Percentiles rank a stretch among this genome's conserved stretches.
These are phyloP conservation scores for Lagria hirta DNA, from an alignment of 2,888 invertebrate genomes.

Conservation along the genomic window DNA sequence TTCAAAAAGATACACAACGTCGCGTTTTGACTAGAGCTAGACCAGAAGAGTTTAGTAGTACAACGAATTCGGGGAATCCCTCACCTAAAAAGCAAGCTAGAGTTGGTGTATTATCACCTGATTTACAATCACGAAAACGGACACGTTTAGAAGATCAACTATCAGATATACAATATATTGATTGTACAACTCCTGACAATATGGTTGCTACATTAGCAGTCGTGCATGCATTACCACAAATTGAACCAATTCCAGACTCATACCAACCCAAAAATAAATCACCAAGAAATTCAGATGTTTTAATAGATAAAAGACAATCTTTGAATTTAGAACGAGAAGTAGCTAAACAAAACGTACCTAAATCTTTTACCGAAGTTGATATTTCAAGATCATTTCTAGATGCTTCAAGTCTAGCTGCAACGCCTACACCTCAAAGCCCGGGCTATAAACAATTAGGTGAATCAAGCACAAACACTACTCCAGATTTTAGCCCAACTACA, in stretches of 20 bases:
- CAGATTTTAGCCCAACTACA: conserved; percentile 48
- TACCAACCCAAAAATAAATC: conserved; percentile 53
- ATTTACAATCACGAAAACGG: conserved; percentile 62
- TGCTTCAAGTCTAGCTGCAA: conserved; percentile 41
- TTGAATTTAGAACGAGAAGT: conserved; percentile 43
- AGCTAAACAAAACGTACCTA: conserved; percentile 36
- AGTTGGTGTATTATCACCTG: conserved; percentile 56
- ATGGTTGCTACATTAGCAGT: conserved; percentile 49
- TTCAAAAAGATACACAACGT: conserved; percentile 56
- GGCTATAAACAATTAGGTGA: conserved; percentile 48
- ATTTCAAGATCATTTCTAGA: conserved; percentile 40
- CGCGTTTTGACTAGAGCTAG: conserved; percentile 57
- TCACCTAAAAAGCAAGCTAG: conserved; percentile 64
- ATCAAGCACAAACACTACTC: conserved; percentile 48
- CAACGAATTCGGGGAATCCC: conserved; percentile 59
- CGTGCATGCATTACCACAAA: conserved; percentile 43
- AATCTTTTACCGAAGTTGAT: conserved; percentile 49
- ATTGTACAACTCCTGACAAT: conserved; percentile 74
- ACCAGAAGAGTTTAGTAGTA: conserved; percentile 59
- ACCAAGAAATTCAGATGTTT: conserved; percentile 47
- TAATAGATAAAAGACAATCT: conserved; percentile 49
- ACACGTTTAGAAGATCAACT: conserved; percentile 76
- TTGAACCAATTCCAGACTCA: conserved; percentile 31
- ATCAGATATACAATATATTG: conserved; percentile 78
- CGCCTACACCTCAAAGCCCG: conserved; percentile 49